Base-by-base conservation (phyloP, 2,113 vertebrate species). In the Anoura caudifer region DNA sequence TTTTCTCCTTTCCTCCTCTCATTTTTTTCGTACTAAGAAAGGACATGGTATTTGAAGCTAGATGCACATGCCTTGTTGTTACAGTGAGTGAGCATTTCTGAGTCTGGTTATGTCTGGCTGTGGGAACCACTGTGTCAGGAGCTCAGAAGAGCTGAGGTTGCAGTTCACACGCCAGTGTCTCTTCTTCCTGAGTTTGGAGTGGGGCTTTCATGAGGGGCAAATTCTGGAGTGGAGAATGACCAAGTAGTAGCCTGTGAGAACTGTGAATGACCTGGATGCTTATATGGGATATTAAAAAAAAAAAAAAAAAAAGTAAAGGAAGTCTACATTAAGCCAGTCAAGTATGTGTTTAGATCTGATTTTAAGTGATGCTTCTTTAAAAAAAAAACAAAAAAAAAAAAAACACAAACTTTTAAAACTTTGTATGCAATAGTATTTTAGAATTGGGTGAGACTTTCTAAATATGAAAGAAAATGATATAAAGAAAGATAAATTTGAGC, bases 391-490 rank as follows among this genome's bases (percentile, higher is more conserved):
- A 28, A 17, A 7, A 26, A 91, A 89, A 93, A 94, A 61, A 38
- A 90, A 95, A 45, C 33, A 45, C 15, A 17, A 7, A 31, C 7
- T 47, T 95, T 95, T 70, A 94, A 88, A 96, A 89, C 63, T 69
- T 93, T 89, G 24, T 70, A 24, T 95, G 73, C 31, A 95, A 24
- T 73, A 76, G 70, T 95, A 69, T 86, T 86, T 97, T 97, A 93
- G 83, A 94, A 54, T 52, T 95, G 82, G 38, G 77, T 80, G 52
- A 96, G 65, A 87, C 24, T 33, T 89, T 95, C 92, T 82, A 95
- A 95, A 95, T 95, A 86, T 76, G 70, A 95, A 95, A 95, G 69
- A 87, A 95, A 96, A 80, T 41, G 36, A 26, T 91, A 80, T 84
- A 91, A 95, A 65, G 50, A 31, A 19, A 93, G 83, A 90, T 96